Conservation (phyloP, 2,797 vertebrate genomes). For the Hippopotamyrus pictus region DNA sequence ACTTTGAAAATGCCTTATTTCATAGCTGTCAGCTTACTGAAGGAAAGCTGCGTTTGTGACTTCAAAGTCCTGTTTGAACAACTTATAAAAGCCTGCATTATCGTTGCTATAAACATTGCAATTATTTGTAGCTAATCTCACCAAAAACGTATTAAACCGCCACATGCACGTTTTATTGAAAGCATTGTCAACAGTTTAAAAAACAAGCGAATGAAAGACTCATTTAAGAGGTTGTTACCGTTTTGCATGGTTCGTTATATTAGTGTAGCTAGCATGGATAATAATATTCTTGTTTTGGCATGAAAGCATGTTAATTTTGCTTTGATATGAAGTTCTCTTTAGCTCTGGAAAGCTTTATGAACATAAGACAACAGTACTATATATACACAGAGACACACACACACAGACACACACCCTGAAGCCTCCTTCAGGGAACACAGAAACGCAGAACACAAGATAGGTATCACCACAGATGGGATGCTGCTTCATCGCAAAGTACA, state of each 20-base stretch:
- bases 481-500: not conserved
- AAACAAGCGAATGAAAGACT: constrained; percentile 9
- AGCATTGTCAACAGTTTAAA: constrained; percentile 14
- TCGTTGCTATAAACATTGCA: constrained; percentile 19
- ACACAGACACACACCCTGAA: not conserved
- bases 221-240: not conserved
- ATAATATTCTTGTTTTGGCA: not conserved
- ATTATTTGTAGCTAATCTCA: constrained; percentile 12
- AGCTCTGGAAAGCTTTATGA: not conserved
- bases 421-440: not conserved
- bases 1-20: constrained; percentile 13
- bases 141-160: not conserved
- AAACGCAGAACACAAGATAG: not conserved
- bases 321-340: constrained; percentile 1
- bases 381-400: not conserved
- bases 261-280: not conserved
- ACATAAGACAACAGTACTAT: not conserved
- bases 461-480: not conserved
- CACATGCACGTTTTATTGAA: not conserved
- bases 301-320: not conserved
- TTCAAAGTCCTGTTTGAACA: constrained; percentile 8
- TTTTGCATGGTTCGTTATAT: not conserved
- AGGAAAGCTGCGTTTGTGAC: constrained; percentile 8
- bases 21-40: constrained; percentile 19
- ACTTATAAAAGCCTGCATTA: constrained; percentile 1